phyloP scores from a whole-genome alignment of 2,113 vertebrate species.

The Astatoreochromis straeleni region DNA sequence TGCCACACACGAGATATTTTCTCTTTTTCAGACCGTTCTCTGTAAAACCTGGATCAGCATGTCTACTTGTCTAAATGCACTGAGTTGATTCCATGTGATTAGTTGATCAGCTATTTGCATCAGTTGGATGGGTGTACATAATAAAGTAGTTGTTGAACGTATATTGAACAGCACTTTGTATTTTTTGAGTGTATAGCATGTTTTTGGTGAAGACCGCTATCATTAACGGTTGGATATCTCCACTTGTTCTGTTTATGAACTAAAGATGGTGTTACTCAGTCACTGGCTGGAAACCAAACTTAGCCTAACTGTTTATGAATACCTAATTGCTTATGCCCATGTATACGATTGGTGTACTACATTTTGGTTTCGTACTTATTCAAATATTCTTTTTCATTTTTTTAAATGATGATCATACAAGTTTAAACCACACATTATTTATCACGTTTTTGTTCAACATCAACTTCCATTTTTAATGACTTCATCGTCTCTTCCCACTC shows the following conservation, averaged over 20 bases:
- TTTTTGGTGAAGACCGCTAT: not conserved
- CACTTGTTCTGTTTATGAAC: not conserved
- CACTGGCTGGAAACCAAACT: not conserved
- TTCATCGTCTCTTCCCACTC: not conserved
- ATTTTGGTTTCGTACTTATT: not conserved
- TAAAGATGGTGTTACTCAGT: not conserved
- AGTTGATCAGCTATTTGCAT: not conserved
- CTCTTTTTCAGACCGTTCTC: not conserved
- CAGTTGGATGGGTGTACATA: not conserved
- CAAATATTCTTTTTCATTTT: not conserved
- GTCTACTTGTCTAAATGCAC: not conserved
- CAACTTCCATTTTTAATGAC: not conserved
- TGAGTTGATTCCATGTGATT: not conserved
- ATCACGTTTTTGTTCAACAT: not conserved
- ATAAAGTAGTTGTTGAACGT: not conserved
- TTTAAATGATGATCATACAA: not conserved
- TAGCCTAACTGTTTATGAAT: not conserved
- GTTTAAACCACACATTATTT: not conserved
- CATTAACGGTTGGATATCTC: not conserved
- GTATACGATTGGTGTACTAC: not conserved
- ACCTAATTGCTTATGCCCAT: not conserved
- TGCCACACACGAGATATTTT: not conserved
- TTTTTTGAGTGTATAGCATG: rapidly evolving
- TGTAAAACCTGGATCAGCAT: not conserved
- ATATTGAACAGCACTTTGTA: not conserved